A percentile compares a stretch with the other conserved stretches of the same genome.
Conservation (phyloP, 2,888 invertebrate genomes). For the Acleris emargana region DNA sequence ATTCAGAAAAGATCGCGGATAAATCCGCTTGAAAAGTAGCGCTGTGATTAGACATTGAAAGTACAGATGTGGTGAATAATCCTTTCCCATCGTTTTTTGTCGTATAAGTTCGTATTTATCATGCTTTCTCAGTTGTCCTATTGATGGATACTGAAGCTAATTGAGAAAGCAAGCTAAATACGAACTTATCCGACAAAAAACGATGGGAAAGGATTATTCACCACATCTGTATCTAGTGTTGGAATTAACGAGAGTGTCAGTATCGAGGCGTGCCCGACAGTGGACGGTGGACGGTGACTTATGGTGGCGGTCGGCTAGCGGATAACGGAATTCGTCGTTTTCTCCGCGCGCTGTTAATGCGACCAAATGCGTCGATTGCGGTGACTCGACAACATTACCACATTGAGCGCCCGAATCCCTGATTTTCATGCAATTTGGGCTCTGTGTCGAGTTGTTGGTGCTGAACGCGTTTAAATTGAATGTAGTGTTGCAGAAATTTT, state of each 20-base stretch:
- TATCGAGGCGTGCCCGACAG: conserved; percentile 18
- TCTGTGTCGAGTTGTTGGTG: too few relatives aligned
- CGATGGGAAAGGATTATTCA: too few relatives aligned
- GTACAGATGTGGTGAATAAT: too few relatives aligned
- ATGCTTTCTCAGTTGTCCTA: too few relatives aligned
- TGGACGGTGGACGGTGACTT: conserved; percentile 32
- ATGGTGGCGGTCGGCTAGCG: conserved; percentile 35
- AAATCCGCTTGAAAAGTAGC: conserved; percentile 10
- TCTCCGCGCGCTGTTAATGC: conserved; percentile 48
- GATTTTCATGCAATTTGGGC: too few relatives aligned
- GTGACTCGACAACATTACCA: conserved; percentile 12
- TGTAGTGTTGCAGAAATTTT: conserved; percentile 1
- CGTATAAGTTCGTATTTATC: too few relatives aligned
- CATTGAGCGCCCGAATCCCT: not conserved
- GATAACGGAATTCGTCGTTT: conserved; percentile 61
- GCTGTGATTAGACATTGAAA: conserved; percentile 27
- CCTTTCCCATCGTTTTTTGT: too few relatives aligned
- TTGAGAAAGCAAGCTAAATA: too few relatives aligned
- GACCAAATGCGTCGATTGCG: conserved; percentile 19
- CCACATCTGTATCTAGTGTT: too few relatives aligned
- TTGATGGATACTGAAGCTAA: too few relatives aligned
- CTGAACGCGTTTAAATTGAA: not conserved
- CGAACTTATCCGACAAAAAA: too few relatives aligned
- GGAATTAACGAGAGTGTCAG: conserved; percentile 27
- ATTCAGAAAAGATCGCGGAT: not conserved